phyloP scores from a whole-genome alignment of 1,140 invertebrate species.

The Ceratina calcarata region DNA sequence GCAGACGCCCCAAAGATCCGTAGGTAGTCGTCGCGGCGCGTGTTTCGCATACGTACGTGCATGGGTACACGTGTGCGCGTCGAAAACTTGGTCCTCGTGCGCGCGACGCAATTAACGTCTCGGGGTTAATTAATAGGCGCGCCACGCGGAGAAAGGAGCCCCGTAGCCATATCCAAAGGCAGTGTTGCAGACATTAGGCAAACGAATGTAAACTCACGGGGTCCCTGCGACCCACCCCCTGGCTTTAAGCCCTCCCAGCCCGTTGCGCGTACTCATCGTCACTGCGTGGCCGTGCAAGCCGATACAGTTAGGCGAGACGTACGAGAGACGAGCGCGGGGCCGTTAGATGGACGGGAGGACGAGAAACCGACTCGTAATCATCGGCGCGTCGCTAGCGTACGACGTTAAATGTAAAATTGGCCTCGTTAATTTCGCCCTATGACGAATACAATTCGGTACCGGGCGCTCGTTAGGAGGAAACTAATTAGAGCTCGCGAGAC shows the following conservation, averaged over 20 bases:
- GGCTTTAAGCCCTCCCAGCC: not conserved
- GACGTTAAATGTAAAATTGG: conserved; percentile 55
- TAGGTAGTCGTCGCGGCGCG: conserved; percentile 23
- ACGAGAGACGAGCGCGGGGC: conserved; percentile 17
- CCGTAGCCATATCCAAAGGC: conserved; percentile 60
- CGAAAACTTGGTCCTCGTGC: conserved; percentile 34
- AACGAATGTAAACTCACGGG: conserved; percentile 58
- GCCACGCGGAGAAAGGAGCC: conserved; percentile 59
- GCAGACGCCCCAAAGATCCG: conserved; percentile 24
- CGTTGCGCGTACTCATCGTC: conserved; percentile 28
- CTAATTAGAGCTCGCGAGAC: conserved; percentile 29
- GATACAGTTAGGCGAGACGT: conserved; percentile 44
- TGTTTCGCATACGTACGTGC: conserved; percentile 1
- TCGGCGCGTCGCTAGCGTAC: conserved; percentile 2
- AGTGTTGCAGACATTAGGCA: conserved; percentile 61
- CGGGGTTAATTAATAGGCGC: conserved; percentile 64
- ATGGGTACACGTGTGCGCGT: conserved; percentile 15
- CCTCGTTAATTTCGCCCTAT: conserved; percentile 50
- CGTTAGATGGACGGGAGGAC: not conserved
- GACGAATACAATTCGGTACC: conserved; percentile 31
- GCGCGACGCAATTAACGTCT: conserved; percentile 68
- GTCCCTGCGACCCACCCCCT: not conserved
- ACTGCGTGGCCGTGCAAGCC: conserved; percentile 6
- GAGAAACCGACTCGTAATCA: conserved; percentile 24
- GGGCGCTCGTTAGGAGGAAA: conserved; percentile 45